Conservation (phyloP, 2,888 invertebrate species). For the Clanis bilineata region DNA sequence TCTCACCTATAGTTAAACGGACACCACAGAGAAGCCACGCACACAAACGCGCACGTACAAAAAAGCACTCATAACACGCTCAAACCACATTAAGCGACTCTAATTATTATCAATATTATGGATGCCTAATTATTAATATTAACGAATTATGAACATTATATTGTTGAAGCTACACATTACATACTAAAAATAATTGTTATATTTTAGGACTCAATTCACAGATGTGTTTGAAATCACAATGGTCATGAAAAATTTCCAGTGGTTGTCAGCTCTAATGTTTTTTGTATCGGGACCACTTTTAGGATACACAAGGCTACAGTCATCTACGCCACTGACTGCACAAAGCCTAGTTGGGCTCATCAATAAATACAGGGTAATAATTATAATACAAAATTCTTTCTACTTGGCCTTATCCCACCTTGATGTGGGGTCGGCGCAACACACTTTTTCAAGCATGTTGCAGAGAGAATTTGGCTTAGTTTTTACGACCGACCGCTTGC, state of each 20-base stretch:
- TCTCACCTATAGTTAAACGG: too few species aligned
- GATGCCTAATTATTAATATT: too few species aligned
- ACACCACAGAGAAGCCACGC: too few species aligned
- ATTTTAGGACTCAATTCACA: slow-evolving; percentile 39
- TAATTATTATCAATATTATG: too few species aligned
- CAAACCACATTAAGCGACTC: too few species aligned
- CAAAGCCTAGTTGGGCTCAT: slow-evolving; percentile 38
- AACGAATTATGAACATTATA: not conserved
- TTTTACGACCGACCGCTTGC: too few species aligned
- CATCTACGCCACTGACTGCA: slow-evolving; percentile 41
- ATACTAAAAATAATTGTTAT: slow-evolving; percentile 24
- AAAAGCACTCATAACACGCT: too few species aligned
- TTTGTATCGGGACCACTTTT: slow-evolving; percentile 43
- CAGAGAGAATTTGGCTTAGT: too few species aligned
- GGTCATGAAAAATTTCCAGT: slow-evolving; percentile 50
- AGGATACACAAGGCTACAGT: slow-evolving; percentile 43
- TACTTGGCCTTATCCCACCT: too few species aligned
- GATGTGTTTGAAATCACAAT: slow-evolving; percentile 30
- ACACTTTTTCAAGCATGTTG: too few species aligned
- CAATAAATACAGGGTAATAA: slow-evolving; percentile 50
- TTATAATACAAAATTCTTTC: not conserved
- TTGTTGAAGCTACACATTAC: not conserved
- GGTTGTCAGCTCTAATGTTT: slow-evolving; percentile 48
- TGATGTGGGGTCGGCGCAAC: too few species aligned
- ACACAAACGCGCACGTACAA: too few species aligned